These are phyloP conservation scores for Delichon dasypus DNA, from an alignment of 2,797 vertebrate species.

Conservation along the genomic window DNA sequence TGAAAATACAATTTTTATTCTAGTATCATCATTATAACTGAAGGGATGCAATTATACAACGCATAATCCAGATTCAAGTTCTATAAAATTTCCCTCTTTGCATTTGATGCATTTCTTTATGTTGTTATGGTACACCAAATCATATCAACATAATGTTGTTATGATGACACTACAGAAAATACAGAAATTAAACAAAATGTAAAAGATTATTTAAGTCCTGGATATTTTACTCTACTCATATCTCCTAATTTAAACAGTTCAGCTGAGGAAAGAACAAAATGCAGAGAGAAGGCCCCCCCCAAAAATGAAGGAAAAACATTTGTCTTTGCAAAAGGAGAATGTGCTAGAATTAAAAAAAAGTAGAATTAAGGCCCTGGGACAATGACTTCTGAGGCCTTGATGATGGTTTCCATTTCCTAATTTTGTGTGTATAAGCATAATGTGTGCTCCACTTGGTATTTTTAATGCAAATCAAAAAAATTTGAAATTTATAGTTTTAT, in stretches of 20 bases:
- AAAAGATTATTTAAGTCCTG: neutral
- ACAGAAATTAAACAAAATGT: neutral
- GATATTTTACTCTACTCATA: neutral
- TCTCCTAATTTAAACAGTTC: neutral
- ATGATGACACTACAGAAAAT: neutral
- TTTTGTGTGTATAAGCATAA: neutral
- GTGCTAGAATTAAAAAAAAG: neutral
- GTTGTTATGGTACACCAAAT: neutral
- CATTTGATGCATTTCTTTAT: neutral
- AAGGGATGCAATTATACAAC: neutral
- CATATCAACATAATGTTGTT: no score
- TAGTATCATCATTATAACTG: neutral
- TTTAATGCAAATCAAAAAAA: slow-evolving; percentile 23
- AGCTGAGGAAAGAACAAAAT: neutral
- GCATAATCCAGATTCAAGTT: neutral
- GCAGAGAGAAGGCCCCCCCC: neutral
- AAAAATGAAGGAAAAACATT: neutral
- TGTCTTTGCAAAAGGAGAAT: neutral
- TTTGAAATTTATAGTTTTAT: slow-evolving; percentile 20
- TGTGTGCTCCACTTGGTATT: neutral
- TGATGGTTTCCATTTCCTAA: neutral
- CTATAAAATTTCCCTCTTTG: neutral
- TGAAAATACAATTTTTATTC: neutral
- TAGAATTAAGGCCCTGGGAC: neutral
- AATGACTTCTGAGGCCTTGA: neutral